These are phyloP conservation scores for Hemibagrus wyckioides DNA, from an alignment of 2,113 vertebrate species.

Conservation along the genomic window DNA sequence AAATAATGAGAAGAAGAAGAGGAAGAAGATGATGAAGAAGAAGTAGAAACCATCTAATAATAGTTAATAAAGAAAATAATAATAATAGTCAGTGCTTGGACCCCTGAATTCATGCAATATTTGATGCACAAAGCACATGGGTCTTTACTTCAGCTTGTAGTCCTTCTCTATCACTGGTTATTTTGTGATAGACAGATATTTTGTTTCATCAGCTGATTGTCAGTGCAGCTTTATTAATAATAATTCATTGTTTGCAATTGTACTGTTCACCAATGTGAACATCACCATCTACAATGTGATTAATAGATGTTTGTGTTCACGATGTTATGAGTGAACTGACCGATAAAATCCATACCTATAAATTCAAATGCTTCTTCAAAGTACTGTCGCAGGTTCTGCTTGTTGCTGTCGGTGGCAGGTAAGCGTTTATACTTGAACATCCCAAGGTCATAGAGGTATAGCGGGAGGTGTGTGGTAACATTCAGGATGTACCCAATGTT, in stretches of 20 bases:
- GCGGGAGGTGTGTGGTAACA: conserved; percentile 95
- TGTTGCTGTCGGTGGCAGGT: conserved; percentile 97
- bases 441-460: conserved; percentile 93
- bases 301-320: not conserved
- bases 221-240: not conserved
- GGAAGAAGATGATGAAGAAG: too few species aligned
- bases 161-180: too few species aligned
- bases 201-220: not conserved
- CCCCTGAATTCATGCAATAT: too few species aligned
- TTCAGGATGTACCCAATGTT: conserved; percentile 94
- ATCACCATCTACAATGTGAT: not conserved
- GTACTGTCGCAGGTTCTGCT: conserved; percentile 98
- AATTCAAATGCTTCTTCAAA: conserved; percentile 99
- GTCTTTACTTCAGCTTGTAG: too few species aligned
- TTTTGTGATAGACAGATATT: not conserved
- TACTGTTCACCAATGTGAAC: not conserved
- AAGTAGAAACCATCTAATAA: too few species aligned
- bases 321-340: not conserved
- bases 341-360: conserved; percentile 80
- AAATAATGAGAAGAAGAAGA: too few species aligned
- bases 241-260: not conserved
- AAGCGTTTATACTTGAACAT: conserved; percentile 93
- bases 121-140: too few species aligned
- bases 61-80: too few species aligned
- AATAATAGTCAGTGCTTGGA: too few species aligned